A percentile compares a stretch with the other conserved stretches of the same genome.
Conservation (phyloP, 2,113 vertebrate genomes). For the Penelope pileata region DNA sequence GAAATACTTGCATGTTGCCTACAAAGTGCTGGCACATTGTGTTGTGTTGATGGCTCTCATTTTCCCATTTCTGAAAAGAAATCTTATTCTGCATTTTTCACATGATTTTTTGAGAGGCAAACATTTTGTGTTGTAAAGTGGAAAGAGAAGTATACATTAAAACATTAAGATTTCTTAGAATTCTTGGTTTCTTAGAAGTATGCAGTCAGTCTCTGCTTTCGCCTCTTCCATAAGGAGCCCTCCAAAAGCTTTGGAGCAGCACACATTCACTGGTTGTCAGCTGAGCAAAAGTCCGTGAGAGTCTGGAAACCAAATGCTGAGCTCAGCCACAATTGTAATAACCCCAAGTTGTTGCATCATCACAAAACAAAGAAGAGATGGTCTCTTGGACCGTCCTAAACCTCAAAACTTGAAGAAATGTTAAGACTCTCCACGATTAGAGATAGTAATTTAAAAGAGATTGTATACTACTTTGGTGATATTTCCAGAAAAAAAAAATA, state of each 20-base stretch:
- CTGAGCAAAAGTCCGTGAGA: background rate
- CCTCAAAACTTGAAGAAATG: background rate
- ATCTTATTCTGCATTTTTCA: background rate
- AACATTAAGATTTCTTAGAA: background rate
- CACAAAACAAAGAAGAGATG: background rate
- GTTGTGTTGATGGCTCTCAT: background rate
- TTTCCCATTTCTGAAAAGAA: background rate
- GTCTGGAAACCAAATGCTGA: background rate
- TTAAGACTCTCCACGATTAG: background rate
- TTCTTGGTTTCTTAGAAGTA: background rate
- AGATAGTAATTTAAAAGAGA: background rate
- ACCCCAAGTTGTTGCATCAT: background rate
- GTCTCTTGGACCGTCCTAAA: background rate
- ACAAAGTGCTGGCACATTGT: background rate
- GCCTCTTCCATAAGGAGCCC: background rate
- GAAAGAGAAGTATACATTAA: background rate
- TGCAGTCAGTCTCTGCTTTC: background rate
- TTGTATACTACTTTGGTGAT: background rate
- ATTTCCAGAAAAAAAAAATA: background rate
- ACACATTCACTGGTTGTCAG: background rate
- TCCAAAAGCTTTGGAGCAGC: background rate
- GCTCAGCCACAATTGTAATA: background rate
- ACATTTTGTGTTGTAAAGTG: background rate
- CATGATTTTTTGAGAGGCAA: background rate
- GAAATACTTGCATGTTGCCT: background rate